These are phyloP conservation scores for Onthophagus sagittarius DNA, from an alignment of 2,888 invertebrate species.

Conservation along the genomic window DNA sequence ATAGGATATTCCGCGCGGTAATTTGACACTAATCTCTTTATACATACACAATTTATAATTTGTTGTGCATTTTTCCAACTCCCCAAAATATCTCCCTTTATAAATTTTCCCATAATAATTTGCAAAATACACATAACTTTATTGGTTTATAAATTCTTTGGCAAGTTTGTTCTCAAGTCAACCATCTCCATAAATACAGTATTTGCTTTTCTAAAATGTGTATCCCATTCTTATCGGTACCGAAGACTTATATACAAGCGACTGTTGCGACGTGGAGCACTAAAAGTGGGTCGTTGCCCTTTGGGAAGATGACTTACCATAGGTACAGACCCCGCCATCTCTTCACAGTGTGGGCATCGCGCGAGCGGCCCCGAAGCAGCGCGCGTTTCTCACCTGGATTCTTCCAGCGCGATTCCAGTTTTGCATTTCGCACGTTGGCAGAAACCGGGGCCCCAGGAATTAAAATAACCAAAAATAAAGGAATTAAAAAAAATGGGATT, in stretches of 20 bases:
- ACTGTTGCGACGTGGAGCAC: neutral
- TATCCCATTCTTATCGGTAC: neutral
- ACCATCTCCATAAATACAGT: neutral
- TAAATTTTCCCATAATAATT: too few species aligned
- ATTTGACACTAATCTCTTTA: neutral
- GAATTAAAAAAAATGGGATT: neutral
- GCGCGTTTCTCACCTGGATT: neutral
- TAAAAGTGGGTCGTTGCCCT: neutral
- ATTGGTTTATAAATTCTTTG: neutral
- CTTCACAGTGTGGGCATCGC: neutral
- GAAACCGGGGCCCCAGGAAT: neutral
- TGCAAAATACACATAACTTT: too few species aligned
- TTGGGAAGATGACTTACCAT: neutral
- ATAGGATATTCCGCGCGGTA: neutral
- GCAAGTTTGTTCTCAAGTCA: neutral
- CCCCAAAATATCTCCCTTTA: neutral
- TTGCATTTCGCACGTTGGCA: neutral
- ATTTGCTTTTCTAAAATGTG: neutral
- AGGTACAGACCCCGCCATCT: neutral
- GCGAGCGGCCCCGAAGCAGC: neutral
- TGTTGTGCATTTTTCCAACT: neutral
- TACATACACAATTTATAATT: neutral
- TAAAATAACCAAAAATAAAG: neutral
- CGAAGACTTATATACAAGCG: neutral
- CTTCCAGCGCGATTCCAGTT: neutral